Evolutionary conservation across 1,140 invertebrate species (phyloP).

Genomic region (Neodiprion pinetum): DNA sequence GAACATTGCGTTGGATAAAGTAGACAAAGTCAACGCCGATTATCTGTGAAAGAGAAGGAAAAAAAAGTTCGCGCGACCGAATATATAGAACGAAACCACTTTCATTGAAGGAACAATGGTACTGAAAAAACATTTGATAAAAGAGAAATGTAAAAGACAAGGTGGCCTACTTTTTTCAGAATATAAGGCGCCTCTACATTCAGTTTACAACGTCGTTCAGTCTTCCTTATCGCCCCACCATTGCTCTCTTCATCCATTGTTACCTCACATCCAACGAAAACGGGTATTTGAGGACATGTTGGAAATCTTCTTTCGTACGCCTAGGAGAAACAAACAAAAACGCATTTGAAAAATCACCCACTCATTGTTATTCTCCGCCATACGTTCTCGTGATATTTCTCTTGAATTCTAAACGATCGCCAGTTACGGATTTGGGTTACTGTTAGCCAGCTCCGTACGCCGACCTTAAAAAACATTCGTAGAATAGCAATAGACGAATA

Average conservation of each 20-base stretch:
- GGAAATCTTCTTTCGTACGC: constrained; percentile 95
- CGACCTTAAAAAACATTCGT: too few species aligned
- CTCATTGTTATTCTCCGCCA: too few species aligned
- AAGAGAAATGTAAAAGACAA: constrained; percentile 8
- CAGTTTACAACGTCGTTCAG: constrained; percentile 90
- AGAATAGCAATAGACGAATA: too few species aligned
- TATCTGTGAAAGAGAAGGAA: constrained; percentile 69
- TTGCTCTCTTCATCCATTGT: constrained; percentile 78
- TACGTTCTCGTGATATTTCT: neutral
- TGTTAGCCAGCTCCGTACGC: too few species aligned
- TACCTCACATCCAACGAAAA: constrained; percentile 91
- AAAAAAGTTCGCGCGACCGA: too few species aligned
- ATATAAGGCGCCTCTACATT: constrained; percentile 96
- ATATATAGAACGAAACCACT: too few species aligned
- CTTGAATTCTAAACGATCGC: neutral
- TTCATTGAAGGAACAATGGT: too few species aligned
- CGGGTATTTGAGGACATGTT: constrained; percentile 93
- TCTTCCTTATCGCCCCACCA: constrained; percentile 81
- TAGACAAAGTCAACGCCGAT: constrained; percentile 92
- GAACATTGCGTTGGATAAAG: constrained; percentile 92
- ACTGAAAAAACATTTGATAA: neutral
- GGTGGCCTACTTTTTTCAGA: constrained; percentile 84
- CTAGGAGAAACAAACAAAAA: constrained; percentile 64
- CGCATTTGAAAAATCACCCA: neutral
- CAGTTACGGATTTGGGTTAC: too few species aligned